These are phyloP conservation scores for Gambusia affinis DNA, from an alignment of 2,113 vertebrate species.

Conservation along the genomic window DNA sequence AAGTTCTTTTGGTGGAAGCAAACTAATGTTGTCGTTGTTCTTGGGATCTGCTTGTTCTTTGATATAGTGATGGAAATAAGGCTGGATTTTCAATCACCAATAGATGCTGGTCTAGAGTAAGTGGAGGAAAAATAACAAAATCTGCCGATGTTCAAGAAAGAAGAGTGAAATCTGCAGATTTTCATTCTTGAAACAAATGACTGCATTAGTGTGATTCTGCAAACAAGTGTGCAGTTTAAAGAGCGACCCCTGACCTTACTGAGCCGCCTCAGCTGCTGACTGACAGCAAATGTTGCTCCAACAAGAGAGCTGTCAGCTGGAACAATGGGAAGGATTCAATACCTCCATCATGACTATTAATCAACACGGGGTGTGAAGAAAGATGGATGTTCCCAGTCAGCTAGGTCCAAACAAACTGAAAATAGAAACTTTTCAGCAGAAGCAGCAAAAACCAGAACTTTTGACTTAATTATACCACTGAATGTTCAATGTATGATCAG, in stretches of 20 bases:
- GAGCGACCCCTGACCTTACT: background rate
- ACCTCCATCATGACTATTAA: background rate
- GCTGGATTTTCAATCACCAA: no score
- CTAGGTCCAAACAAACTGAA: background rate
- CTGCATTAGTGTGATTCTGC: background rate
- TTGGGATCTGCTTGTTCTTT: no score
- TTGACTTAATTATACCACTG: background rate
- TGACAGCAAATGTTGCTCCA: background rate
- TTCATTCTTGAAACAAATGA: background rate
- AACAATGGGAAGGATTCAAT: background rate
- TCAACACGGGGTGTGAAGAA: background rate
- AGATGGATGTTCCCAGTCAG: background rate
- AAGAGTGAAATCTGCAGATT: background rate
- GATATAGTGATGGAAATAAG: no score
- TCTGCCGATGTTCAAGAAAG: background rate
- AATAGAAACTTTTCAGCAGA: background rate
- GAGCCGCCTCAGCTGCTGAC: background rate
- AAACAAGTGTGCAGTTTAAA: background rate
- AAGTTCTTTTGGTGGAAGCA: no score
- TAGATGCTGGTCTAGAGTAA: no score
- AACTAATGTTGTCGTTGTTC: no score
- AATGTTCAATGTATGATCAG: constrained; percentile 35
- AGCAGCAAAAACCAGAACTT: background rate
- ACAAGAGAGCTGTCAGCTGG: background rate
- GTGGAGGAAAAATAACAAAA: background rate